A percentile compares a stretch with the other conserved stretches of the same genome.
Evolutionary conservation across 2,888 invertebrate species (phyloP).

Genomic region (Eupsilia transversa): DNA sequence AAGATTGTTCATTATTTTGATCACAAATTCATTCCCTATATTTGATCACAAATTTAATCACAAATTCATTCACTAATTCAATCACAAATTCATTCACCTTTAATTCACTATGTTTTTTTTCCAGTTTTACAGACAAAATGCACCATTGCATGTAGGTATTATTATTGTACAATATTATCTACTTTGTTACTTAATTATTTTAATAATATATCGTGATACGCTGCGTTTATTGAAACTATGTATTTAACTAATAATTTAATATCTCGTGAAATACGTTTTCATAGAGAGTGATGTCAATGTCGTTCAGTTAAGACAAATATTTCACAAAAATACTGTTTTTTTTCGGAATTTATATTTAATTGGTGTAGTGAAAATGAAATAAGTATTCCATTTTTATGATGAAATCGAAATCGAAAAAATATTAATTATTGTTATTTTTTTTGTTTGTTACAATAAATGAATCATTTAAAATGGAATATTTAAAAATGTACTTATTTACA

Average conservation of each 20-base stretch:
- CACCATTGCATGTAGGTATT: not conserved
- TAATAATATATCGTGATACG: conserved; percentile 56
- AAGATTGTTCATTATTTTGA: not conserved
- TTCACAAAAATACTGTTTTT: not conserved
- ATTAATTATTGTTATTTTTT: not conserved
- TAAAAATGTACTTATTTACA: conserved; percentile 49
- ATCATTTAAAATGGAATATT: conserved; percentile 50
- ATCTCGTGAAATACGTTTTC: not conserved
- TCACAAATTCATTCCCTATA: conserved; percentile 5
- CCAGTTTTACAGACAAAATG: not conserved
- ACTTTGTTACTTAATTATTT: conserved; percentile 47
- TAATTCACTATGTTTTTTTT: not conserved
- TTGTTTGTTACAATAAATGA: not conserved
- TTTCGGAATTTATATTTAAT: conserved; percentile 22
- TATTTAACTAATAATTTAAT: conserved; percentile 36
- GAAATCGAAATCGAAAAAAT: not conserved
- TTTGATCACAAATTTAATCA: not conserved
- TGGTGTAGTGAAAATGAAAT: conserved; percentile 20
- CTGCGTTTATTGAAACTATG: conserved; percentile 31
- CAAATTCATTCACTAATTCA: no score
- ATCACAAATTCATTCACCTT: not conserved
- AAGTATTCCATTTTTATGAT: conserved; percentile 48
- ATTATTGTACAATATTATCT: conserved; percentile 16
- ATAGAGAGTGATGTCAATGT: not conserved
- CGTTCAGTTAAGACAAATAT: conserved; percentile 1